Evolutionary conservation across 2,888 invertebrate genomes (phyloP).

Genomic region (Atrina japonica): DNA sequence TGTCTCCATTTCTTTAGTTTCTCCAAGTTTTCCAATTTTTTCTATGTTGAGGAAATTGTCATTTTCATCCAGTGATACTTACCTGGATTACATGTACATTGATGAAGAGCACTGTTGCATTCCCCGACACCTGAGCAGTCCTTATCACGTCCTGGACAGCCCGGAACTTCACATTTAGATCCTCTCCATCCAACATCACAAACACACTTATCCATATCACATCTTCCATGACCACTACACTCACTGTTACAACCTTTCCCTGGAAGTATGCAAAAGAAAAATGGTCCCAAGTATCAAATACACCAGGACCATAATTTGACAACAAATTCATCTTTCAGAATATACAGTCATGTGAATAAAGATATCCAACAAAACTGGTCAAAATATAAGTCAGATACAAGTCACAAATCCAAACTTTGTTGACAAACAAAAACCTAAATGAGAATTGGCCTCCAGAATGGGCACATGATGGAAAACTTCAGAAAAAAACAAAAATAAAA

Average conservation of each 20-base stretch:
- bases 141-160: constrained; percentile 58
- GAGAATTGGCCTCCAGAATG: too few relatives aligned
- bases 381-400: too few relatives aligned
- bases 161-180: constrained; percentile 60
- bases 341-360: too few relatives aligned
- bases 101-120: constrained; percentile 59
- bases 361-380: too few relatives aligned
- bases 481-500: too few relatives aligned
- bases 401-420: too few relatives aligned
- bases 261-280: background rate
- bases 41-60: too few relatives aligned
- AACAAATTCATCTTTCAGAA: too few relatives aligned
- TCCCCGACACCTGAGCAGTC: constrained; percentile 61
- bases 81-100: constrained; percentile 66
- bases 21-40: too few relatives aligned
- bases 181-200: constrained; percentile 65
- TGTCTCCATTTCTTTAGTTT: too few relatives aligned
- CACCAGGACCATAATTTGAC: background rate
- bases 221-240: constrained; percentile 55
- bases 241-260: constrained; percentile 59
- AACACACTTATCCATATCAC: constrained; percentile 48
- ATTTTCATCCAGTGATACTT: constrained; percentile 29
- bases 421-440: too few relatives aligned
- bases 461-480: too few relatives aligned
- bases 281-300: background rate